Evolutionary conservation across 2,113 vertebrate species (phyloP), one percentile per base, ranked within the genome.

Genomic region (Sinocyclocheilus anshuiensis): DNA sequence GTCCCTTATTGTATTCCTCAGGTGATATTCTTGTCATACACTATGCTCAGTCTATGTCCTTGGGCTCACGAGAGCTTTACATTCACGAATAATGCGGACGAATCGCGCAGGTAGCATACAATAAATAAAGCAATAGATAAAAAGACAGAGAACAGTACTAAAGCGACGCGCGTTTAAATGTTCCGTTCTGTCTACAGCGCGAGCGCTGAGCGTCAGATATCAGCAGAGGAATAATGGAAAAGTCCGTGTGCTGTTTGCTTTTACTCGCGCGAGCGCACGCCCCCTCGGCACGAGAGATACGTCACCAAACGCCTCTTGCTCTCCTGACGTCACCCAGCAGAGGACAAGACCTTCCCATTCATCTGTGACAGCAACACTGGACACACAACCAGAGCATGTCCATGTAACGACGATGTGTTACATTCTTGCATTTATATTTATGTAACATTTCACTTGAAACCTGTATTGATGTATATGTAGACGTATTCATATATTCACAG

Each of bases 291-390:
- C 83, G 15, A 48, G 53, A 53, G 77, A 55, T 82, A 90, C 90
- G 91, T 92, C 90, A 92, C 77, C 29, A 63, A 53, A 74, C 39
- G 81, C 29, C 83, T 88, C 86, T 85, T 45, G 87, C 85, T 50
- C 63, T 39, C 57, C 12, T 78, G 80, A 91, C 90, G 91, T 92
- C 89, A 92, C 81, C 69, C 79, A 10, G 67, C 72, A 69, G 76
- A 83, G 86, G 88, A 88, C 87, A 81, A 85, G 77, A 57, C 83
- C 78, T 90, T 83, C 45, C 53, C 50, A 75, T 88, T 88, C 77
- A 82, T 84, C 36, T 77, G 63, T 61, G 42, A 42, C 74, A 50
- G 36, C 6, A n/a, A 13, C 36, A 11, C 57, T 39, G 39, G 11
- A 45, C 20, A 24, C 74, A 50, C 22, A 7, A 72, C 6, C 18